A percentile compares a stretch with the other conserved stretches of the same genome.
phyloP scores from a whole-genome alignment of 2,113 vertebrate species.

The Eudyptes chrysolophus region DNA sequence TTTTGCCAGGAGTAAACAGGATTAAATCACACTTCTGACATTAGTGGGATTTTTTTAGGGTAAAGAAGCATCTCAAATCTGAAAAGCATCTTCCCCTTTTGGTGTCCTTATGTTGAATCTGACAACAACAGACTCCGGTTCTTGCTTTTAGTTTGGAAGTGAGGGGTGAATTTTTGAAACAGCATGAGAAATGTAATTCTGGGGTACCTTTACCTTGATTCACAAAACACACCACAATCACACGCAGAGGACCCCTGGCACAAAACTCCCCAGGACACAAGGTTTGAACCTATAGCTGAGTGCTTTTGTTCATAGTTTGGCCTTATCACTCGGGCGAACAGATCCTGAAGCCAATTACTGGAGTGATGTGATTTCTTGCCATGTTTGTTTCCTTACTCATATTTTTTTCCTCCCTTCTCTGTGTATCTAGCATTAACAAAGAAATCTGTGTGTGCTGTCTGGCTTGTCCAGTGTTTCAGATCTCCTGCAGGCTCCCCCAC shows the following conservation, averaged over 20 bases:
- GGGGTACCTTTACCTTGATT: background rate
- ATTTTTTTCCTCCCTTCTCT: background rate
- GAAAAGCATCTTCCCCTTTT: background rate
- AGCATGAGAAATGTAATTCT: background rate
- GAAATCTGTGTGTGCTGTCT: background rate
- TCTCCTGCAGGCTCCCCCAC: background rate
- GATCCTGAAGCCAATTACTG: background rate
- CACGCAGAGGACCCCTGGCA: fast-evolving
- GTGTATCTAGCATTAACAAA: fast-evolving
- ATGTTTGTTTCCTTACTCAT: fast-evolving
- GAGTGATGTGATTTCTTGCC: background rate
- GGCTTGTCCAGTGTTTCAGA: background rate
- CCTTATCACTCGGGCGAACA: fast-evolving
- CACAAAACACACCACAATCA: background rate
- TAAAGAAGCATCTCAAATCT: background rate
- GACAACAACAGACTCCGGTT: background rate
- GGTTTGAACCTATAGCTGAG: background rate
- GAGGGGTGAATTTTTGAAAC: background rate
- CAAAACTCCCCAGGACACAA: background rate
- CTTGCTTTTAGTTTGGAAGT: background rate
- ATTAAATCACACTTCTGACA: background rate
- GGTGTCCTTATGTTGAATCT: background rate
- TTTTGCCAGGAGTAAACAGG: background rate
- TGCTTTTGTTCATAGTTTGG: background rate
- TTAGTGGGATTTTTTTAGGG: background rate